These are phyloP conservation scores for Trichacis sp. DNA, from an alignment of 2,888 invertebrate genomes.

Conservation along the genomic window DNA sequence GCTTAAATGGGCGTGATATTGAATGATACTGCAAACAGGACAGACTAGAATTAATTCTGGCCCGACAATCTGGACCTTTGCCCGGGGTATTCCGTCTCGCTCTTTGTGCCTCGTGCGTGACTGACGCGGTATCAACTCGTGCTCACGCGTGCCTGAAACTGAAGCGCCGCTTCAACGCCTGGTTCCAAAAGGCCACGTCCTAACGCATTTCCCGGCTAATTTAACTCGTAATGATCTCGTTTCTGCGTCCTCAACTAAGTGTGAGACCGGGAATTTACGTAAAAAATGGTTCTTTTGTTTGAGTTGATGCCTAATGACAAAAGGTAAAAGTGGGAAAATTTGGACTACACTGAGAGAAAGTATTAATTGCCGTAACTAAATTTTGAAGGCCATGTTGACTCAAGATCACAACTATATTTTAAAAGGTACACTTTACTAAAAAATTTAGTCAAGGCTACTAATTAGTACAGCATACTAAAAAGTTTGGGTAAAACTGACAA, in stretches of 20 bases:
- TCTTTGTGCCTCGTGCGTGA: constrained; percentile 14
- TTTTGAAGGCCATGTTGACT: no score
- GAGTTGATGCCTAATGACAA: no score
- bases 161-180: neutral
- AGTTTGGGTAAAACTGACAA: no score
- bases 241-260: neutral
- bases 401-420: no score
- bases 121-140: constrained; percentile 7
- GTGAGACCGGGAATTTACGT: neutral
- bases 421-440: no score
- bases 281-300: no score
- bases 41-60: constrained; percentile 33
- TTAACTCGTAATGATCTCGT: constrained; percentile 1
- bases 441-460: no score
- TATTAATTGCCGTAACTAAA: neutral
- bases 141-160: neutral
- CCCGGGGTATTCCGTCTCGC: constrained; percentile 9
- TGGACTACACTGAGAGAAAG: no score
- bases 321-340: no score
- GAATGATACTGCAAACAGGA: constrained; percentile 45
- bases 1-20: constrained; percentile 17
- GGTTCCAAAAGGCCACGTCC: neutral
- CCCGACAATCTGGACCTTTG: constrained; percentile 43
- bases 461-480: no score
- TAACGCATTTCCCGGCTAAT: neutral